Evolutionary conservation across 2,888 invertebrate genomes (phyloP).

Genomic region (Corbicula japonica): DNA sequence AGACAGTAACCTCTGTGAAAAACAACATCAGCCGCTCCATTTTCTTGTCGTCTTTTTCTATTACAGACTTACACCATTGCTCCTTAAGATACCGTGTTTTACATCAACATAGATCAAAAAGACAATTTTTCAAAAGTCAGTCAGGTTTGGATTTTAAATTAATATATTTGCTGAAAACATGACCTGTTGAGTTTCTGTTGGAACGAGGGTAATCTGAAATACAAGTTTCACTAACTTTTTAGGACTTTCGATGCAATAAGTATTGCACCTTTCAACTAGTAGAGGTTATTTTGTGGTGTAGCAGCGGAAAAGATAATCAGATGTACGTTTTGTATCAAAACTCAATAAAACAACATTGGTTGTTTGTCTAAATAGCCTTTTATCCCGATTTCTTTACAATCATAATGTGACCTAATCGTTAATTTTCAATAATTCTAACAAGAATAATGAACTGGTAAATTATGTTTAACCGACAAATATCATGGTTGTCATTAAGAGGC

Average conservation of each 20-base stretch:
- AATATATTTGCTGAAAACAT: slow-evolving; percentile 1
- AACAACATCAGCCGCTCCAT: slow-evolving; percentile 1
- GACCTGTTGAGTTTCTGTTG: not conserved
- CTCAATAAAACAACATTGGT: too few relatives aligned
- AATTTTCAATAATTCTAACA: too few relatives aligned
- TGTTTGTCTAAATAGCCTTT: too few relatives aligned
- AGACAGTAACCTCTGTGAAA: not conserved
- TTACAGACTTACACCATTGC: not conserved
- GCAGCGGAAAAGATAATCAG: not conserved
- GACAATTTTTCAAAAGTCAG: not conserved
- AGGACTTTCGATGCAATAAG: not conserved
- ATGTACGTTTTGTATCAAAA: too few relatives aligned
- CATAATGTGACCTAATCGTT: too few relatives aligned
- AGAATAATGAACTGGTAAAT: too few relatives aligned
- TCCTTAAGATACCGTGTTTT: not conserved
- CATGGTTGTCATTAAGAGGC: too few relatives aligned
- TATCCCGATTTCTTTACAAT: too few relatives aligned
- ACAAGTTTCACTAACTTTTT: not conserved
- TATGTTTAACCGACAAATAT: too few relatives aligned
- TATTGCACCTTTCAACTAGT: not conserved
- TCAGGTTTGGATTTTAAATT: not conserved
- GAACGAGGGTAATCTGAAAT: not conserved
- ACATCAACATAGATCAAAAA: not conserved
- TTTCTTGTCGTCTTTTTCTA: slow-evolving; percentile 1
- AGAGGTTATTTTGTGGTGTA: not conserved